Evolutionary conservation across 2,888 invertebrate genomes (phyloP).

Genomic region (Hoplodrina ambigua): DNA sequence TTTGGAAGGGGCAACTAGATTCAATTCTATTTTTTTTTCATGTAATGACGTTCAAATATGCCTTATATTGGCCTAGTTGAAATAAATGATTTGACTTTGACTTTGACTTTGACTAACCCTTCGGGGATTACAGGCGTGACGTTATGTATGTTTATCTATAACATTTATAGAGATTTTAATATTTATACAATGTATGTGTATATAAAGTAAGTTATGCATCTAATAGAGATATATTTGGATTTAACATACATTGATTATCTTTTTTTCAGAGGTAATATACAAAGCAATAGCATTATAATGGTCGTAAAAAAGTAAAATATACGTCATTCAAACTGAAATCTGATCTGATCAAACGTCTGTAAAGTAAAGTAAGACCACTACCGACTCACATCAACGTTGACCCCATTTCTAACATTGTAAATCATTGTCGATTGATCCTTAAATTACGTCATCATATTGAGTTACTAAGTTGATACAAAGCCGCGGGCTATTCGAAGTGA

Average conservation of each 20-base stretch:
- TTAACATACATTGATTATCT: background rate
- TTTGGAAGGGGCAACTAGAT: too few species aligned
- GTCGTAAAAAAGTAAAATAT: background rate
- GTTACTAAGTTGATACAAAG: conserved; percentile 54
- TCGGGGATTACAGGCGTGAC: too few species aligned
- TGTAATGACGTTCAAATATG: too few species aligned
- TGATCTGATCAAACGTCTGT: conserved; percentile 12
- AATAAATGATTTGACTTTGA: too few species aligned
- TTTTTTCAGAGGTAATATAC: background rate
- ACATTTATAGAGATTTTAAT: too few species aligned
- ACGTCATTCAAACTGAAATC: conserved; percentile 13
- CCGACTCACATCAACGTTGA: conserved; percentile 32
- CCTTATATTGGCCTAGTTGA: too few species aligned
- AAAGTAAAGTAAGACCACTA: conserved; percentile 27
- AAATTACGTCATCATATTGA: conserved; percentile 62
- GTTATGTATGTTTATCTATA: too few species aligned
- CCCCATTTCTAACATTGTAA: conserved; percentile 57
- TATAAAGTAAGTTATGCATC: too few species aligned
- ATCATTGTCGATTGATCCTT: conserved; percentile 65
- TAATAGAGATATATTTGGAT: background rate
- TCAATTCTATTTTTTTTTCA: too few species aligned
- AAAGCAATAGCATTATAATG: background rate
- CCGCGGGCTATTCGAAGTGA: conserved; percentile 62
- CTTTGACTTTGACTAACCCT: too few species aligned
- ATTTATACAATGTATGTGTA: too few species aligned